Evolutionary conservation across 2,113 vertebrate genomes (phyloP).

Genomic region (Gnathonemus echidnorhynchus): DNA sequence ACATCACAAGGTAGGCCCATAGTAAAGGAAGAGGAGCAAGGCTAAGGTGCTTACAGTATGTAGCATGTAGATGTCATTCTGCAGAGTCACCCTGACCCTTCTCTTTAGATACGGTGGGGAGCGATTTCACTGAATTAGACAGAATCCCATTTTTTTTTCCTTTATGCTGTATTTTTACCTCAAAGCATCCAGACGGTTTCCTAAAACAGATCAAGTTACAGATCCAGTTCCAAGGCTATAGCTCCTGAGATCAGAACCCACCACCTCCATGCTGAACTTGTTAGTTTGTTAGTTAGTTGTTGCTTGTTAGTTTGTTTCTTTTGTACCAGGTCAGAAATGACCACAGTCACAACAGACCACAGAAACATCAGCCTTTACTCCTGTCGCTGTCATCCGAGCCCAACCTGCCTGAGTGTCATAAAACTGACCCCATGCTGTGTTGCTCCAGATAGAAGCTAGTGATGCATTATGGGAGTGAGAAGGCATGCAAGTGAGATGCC

Average conservation of each 20-base stretch:
- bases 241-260: not conserved
- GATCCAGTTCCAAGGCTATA: not conserved
- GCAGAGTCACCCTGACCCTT: not conserved
- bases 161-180: not conserved
- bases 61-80: not conserved
- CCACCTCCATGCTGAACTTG: not conserved
- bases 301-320: not conserved
- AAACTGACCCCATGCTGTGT: not conserved
- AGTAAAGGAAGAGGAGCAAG: not conserved
- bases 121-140: not conserved
- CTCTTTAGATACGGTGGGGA: not conserved
- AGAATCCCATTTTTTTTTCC: not conserved
- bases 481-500: not conserved
- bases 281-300: not conserved
- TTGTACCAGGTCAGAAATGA: not conserved
- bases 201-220: not conserved
- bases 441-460: not conserved
- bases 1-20: not conserved
- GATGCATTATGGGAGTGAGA: conserved; percentile 5
- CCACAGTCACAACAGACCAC: not conserved
- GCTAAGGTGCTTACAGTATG: not conserved
- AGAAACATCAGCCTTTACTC: not conserved
- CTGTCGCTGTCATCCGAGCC: not conserved
- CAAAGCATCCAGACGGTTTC: not conserved
- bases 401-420: not conserved